These are phyloP conservation scores for Lochmaea capreae DNA, from an alignment of 2,888 invertebrate species.

Conservation along the genomic window DNA sequence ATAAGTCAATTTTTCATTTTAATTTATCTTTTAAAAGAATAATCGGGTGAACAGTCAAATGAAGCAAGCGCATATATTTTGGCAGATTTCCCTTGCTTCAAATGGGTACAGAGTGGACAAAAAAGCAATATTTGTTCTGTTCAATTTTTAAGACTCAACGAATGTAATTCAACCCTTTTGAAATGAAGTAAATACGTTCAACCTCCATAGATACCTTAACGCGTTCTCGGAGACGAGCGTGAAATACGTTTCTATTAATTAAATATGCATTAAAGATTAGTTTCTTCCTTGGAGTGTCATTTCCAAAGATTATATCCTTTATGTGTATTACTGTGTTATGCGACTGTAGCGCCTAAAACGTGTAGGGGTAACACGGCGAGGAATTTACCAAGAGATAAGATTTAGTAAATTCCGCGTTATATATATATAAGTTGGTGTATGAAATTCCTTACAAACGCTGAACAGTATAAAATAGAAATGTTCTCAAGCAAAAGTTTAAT, in stretches of 20 bases:
- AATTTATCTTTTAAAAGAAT: too few species aligned
- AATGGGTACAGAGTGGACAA: too few species aligned
- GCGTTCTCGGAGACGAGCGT: slow-evolving; percentile 29
- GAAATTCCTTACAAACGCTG: neutral
- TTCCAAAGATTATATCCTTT: slow-evolving; percentile 60
- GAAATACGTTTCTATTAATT: slow-evolving; percentile 58
- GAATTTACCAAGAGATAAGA: slow-evolving; percentile 19
- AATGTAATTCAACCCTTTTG: neutral
- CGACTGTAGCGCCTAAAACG: slow-evolving; percentile 38
- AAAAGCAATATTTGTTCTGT: too few species aligned
- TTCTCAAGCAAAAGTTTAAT: neutral
- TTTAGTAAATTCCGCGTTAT: slow-evolving; percentile 6
- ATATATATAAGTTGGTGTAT: slow-evolving; percentile 3
- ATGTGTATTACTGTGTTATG: slow-evolving; percentile 46
- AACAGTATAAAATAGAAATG: neutral
- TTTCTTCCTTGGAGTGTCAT: slow-evolving; percentile 61
- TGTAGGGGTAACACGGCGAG: slow-evolving; percentile 44
- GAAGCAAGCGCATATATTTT: too few species aligned
- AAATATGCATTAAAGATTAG: slow-evolving; percentile 64
- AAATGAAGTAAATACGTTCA: slow-evolving; percentile 7
- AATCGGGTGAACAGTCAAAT: too few species aligned
- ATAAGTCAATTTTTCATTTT: too few species aligned
- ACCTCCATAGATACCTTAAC: slow-evolving; percentile 22
- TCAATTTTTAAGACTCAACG: too few species aligned
- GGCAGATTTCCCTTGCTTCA: too few species aligned